phyloP scores from a whole-genome alignment of 30 jellyfish, hydroid and myxozoan species.

The Rhopilema esculentum region DNA sequence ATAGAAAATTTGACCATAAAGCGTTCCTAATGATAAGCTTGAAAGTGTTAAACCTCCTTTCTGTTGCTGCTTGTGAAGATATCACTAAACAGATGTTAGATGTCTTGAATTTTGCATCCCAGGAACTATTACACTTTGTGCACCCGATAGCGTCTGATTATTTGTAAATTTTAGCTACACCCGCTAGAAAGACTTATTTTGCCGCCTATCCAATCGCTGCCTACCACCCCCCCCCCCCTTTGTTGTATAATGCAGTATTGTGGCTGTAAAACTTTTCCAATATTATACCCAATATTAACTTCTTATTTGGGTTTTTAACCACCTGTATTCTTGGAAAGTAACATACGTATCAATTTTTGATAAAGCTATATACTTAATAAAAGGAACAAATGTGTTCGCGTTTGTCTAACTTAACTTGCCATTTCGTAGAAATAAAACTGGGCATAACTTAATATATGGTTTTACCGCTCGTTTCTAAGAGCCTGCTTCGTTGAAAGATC shows the following conservation, averaged over 20 bases:
- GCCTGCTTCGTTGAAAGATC: constrained; percentile 34
- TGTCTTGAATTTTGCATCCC: too few relatives aligned
- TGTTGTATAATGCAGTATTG: background rate
- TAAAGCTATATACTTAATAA: background rate
- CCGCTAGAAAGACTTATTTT: too few relatives aligned
- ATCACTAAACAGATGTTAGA: too few relatives aligned
- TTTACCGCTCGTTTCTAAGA: constrained; percentile 42
- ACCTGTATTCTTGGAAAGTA: background rate
- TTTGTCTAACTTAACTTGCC: background rate
- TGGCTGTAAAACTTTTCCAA: background rate
- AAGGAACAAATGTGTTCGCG: background rate
- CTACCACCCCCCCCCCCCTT: too few relatives aligned
- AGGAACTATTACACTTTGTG: too few relatives aligned
- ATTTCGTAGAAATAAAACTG: background rate
- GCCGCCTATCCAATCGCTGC: too few relatives aligned
- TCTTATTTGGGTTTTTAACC: background rate
- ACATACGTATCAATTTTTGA: background rate
- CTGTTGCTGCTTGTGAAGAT: too few relatives aligned
- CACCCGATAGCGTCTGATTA: too few relatives aligned
- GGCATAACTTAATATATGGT: constrained; percentile 49
- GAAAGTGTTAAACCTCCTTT: too few relatives aligned
- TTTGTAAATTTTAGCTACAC: too few relatives aligned
- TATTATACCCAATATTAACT: background rate
- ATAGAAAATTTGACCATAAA: too few relatives aligned
- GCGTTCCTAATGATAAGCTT: too few relatives aligned